These are phyloP conservation scores for Ischnura elegans DNA, from an alignment of 2,888 invertebrate species.

Conservation along the genomic window DNA sequence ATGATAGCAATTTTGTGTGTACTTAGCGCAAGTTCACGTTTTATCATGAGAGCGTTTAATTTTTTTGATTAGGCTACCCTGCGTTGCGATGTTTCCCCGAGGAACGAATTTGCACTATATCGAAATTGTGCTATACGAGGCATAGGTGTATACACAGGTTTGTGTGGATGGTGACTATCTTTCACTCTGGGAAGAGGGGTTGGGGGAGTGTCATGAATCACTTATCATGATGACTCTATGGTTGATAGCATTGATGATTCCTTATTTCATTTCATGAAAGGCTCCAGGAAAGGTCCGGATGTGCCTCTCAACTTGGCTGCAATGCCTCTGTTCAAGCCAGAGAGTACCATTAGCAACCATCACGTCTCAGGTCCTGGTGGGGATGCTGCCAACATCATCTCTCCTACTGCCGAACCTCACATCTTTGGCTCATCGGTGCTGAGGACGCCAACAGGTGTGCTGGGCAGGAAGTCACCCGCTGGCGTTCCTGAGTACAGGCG, in stretches of 20 bases:
- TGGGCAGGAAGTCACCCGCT: background rate
- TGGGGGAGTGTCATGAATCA: too few species aligned
- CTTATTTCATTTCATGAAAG: too few species aligned
- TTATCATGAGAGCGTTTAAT: too few species aligned
- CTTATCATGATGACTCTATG: background rate
- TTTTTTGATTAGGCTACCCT: too few species aligned
- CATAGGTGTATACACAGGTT: too few species aligned
- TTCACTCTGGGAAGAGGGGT: too few species aligned
- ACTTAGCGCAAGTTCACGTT: too few species aligned
- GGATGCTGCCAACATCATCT: background rate
- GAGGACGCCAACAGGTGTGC: constrained; percentile 40
- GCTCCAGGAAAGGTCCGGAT: background rate
- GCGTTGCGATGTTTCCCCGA: too few species aligned
- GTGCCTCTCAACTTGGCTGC: background rate
- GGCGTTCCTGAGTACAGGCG: background rate
- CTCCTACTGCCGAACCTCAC: background rate
- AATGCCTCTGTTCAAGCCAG: background rate
- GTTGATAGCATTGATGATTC: background rate
- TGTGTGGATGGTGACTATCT: too few species aligned
- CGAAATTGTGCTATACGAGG: too few species aligned
- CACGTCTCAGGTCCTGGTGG: background rate
- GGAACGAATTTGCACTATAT: too few species aligned
- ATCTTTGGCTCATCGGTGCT: background rate
- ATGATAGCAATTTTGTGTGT: too few species aligned
- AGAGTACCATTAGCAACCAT: background rate